Percentiles rank a stretch among this genome's conserved stretches.
Conservation (phyloP, 2,888 invertebrate species). For the Gisinianus flammeolus region DNA sequence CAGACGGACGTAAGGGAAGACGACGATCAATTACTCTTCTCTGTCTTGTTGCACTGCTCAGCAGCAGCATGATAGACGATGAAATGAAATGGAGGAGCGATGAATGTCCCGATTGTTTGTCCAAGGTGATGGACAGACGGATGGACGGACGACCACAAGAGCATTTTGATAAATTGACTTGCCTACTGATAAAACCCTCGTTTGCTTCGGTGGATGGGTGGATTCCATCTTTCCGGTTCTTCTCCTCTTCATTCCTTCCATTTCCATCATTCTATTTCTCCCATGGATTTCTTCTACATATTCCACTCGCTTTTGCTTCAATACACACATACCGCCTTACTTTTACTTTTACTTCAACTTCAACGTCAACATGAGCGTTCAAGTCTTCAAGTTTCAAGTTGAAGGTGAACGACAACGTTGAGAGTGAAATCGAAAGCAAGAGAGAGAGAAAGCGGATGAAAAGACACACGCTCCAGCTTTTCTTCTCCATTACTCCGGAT, state of each 20-base stretch:
- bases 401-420: too few relatives aligned
- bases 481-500: too few relatives aligned
- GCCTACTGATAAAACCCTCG: constrained; percentile 24
- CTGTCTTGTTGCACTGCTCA: too few relatives aligned
- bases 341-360: neutral
- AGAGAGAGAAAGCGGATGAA: too few relatives aligned
- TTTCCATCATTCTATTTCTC: neutral
- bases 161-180: constrained; percentile 39
- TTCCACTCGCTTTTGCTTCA: neutral
- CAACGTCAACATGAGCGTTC: too few relatives aligned
- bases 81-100: too few relatives aligned
- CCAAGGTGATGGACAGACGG: constrained; percentile 21
- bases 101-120: constrained; percentile 42
- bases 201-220: neutral
- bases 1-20: neutral
- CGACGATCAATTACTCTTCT: constrained; percentile 39
- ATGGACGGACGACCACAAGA: constrained; percentile 8
- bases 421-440: too few relatives aligned
- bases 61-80: constrained; percentile 42
- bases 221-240: neutral
- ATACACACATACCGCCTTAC: constrained; percentile 2
- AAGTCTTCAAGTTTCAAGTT: too few relatives aligned
- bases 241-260: neutral
- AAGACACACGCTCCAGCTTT: too few relatives aligned
- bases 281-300: neutral